Conservation (phyloP, 2,888 invertebrate species). For the Caenorhabditis sulstoni region DNA sequence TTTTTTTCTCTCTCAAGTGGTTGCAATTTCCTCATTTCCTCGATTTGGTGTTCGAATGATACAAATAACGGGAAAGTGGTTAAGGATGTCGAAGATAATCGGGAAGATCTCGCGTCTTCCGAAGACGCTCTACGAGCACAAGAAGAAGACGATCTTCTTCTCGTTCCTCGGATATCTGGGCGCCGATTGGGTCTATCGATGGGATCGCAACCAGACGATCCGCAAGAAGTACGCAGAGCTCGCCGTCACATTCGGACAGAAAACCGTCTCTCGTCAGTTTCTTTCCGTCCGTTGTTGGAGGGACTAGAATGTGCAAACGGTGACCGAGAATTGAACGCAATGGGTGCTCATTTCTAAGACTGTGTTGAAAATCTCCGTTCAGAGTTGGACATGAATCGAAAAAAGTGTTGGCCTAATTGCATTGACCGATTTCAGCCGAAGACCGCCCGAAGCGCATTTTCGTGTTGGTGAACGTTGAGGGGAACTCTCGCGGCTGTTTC, state of each 20-base stretch:
- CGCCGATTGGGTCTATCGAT: slow-evolving; percentile 59
- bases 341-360: no score
- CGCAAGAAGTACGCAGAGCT: slow-evolving; percentile 71
- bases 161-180: slow-evolving; percentile 67
- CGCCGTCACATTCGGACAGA: slow-evolving; percentile 71
- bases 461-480: slow-evolving; percentile 74
- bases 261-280: slow-evolving; percentile 66
- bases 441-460: slow-evolving; percentile 71
- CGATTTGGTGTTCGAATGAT: slow-evolving; percentile 3
- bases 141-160: slow-evolving; percentile 72
- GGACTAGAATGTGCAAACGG: no score
- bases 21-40: slow-evolving; percentile 18
- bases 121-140: slow-evolving; percentile 70
- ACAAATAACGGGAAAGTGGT: not conserved
- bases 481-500: slow-evolving; percentile 71
- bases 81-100: slow-evolving; percentile 59
- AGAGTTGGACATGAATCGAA: no score
- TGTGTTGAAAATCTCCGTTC: no score
- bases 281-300: no score
- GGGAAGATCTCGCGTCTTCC: slow-evolving; percentile 53
- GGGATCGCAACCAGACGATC: slow-evolving; percentile 67
- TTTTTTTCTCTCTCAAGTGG: slow-evolving; percentile 12
- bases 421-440: slow-evolving; percentile 63
- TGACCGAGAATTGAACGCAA: no score
- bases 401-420: no score